Percentiles rank a stretch among this genome's conserved stretches.
These are phyloP conservation scores for Phenganax marumi DNA, from an alignment of 92 coral and sea anemone species.

Conservation along the genomic window DNA sequence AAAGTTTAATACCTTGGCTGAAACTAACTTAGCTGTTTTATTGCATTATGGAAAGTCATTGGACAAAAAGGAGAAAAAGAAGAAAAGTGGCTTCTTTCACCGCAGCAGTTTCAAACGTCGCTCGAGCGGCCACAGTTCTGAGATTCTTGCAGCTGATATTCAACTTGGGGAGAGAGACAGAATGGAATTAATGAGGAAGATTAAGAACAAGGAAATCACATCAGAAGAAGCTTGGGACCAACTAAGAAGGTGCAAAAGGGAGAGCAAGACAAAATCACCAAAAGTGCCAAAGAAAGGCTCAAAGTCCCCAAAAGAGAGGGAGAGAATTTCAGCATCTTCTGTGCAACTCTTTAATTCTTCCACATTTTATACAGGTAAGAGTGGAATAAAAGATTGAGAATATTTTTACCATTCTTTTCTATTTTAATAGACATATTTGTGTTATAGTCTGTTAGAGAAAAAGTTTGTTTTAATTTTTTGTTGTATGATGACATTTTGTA, in stretches of 20 bases:
- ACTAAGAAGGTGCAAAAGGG: constrained; percentile 63
- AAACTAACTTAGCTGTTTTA: not conserved
- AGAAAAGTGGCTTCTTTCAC: constrained; percentile 69
- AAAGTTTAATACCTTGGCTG: not conserved
- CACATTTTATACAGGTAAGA: constrained; percentile 36
- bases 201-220: constrained; percentile 67
- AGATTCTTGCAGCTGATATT: constrained; percentile 74
- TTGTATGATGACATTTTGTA: not conserved
- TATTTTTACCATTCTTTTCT: too few species aligned
- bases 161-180: constrained; percentile 83
- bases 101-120: constrained; percentile 77
- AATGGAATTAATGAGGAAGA: constrained; percentile 76
- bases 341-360: constrained; percentile 9
- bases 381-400: not conserved
- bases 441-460: not conserved
- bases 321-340: constrained; percentile 34
- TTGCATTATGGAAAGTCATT: not conserved
- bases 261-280: constrained; percentile 27
- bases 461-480: not conserved
- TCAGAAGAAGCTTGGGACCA: constrained; percentile 74
- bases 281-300: constrained; percentile 5
- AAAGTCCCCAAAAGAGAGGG: constrained; percentile 25
- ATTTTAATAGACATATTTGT: not conserved
- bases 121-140: constrained; percentile 76
- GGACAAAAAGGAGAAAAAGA: constrained; percentile 58